phyloP scores from a whole-genome alignment of 2,113 vertebrate species.

The Morphnarchus princeps region DNA sequence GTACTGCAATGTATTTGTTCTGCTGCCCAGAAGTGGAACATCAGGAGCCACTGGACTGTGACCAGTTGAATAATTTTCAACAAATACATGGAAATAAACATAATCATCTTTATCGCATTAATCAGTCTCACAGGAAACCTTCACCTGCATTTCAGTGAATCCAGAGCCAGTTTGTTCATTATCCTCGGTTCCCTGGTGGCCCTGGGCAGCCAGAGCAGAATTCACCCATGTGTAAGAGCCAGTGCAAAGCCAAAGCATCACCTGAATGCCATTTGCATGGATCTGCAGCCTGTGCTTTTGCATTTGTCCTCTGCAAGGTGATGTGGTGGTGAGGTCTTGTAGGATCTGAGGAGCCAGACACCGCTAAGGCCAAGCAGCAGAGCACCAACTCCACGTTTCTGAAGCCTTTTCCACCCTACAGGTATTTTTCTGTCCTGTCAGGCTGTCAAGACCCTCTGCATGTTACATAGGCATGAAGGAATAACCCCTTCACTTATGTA shows the following conservation, averaged over 20 bases:
- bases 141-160: not conserved
- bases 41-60: conserved; percentile 8
- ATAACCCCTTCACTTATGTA: not conserved
- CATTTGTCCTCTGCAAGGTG: not conserved
- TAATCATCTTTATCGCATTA: not conserved
- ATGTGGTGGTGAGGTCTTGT: not conserved
- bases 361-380: not conserved
- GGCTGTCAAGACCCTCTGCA: not conserved
- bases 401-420: not conserved
- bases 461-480: not conserved
- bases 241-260: not conserved
- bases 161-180: not conserved
- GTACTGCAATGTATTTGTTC: not conserved
- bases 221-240: not conserved
- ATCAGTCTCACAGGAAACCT: not conserved
- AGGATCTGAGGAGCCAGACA: not conserved
- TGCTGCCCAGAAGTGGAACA: conserved; percentile 33
- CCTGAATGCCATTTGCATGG: not conserved
- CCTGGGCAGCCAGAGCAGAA: not conserved
- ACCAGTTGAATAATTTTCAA: conserved; percentile 1
- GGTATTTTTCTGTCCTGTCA: not conserved
- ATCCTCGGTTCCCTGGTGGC: not conserved
- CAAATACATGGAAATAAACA: conserved; percentile 36
- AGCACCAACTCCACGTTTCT: not conserved
- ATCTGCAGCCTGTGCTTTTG: not conserved